Evolutionary conservation across 2,797 vertebrate genomes (phyloP), one percentile per base, ranked within the genome.

Genomic region (Coranthus polyacanthus): DNA sequence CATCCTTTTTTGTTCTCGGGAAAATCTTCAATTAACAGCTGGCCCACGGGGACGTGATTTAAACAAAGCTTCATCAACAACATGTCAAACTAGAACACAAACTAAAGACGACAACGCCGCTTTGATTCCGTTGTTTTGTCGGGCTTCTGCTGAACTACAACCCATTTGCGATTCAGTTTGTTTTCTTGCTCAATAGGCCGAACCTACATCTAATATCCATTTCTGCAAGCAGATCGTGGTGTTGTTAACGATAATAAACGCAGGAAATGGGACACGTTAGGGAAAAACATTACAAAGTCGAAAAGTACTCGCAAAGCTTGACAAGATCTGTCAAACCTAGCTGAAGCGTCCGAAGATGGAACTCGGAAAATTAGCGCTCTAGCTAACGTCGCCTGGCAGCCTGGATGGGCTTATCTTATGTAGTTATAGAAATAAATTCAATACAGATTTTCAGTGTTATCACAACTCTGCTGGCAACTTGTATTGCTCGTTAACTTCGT

Each of bases 321-420:
- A 10, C 13, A 44, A 21, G 17, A 9, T 10, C 16, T 37, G 29
- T 16, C 43, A 65, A 45, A 66, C 42, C 29, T 2, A 39, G 15
- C 17, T 13, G 47, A 34, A 3, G 0, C 72, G 89, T 90, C 84
- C 84, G 85, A 56, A 20, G 15, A 88, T 83, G 86, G 84, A 85
- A 82, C 79, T 46, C 5, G 9, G 3, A 6, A 2, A 6, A 4
- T 73, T 89, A 80, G 87, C 87, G 2, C 20, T 15, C 0, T 0
- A 22, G 90, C 90, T 88, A 87, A 78, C 20, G 43, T 45, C 64
- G 57, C 51, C 49, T 63, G 47, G 58, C 68, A 51, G 44, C 55
- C 46, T 60, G 29, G 42, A 16, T 49, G 9, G 18, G 49, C 22
- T n/a, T n/a, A 26, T 46, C n/a, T 39, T n/a, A 4, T 56, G 22